Conservation (phyloP, 2,113 vertebrate species). For the Cyanoderma ruficeps region DNA sequence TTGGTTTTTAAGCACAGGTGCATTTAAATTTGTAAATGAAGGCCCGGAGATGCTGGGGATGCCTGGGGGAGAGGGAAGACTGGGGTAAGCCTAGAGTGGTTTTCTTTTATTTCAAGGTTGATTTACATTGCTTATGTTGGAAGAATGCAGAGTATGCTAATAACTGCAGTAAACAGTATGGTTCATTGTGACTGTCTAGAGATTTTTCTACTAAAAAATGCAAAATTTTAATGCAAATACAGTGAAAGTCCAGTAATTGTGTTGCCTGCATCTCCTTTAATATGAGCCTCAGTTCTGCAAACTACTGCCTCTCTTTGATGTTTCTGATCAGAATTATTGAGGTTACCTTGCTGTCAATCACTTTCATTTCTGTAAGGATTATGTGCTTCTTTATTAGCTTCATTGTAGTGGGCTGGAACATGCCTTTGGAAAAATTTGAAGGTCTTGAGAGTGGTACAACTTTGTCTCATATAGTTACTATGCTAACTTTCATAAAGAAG, state of each 20-base stretch:
- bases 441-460: background rate
- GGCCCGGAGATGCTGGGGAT: background rate
- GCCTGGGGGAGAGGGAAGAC: background rate
- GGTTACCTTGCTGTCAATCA: background rate
- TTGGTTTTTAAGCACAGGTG: accelerated
- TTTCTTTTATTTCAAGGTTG: background rate
- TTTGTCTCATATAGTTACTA: background rate
- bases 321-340: background rate
- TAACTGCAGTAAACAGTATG: background rate
- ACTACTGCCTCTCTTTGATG: background rate
- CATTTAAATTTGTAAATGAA: background rate
- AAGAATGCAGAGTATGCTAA: background rate
- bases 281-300: background rate
- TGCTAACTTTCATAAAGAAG: background rate
- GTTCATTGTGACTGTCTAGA: background rate
- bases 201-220: background rate
- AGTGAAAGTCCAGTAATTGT: background rate
- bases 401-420: background rate
- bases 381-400: accelerated
- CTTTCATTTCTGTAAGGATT: background rate
- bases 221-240: background rate
- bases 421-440: background rate
- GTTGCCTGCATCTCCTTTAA: background rate
- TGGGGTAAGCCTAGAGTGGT: background rate
- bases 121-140: background rate